These are phyloP conservation scores for Nemotelus nigrinus DNA, from an alignment of 2,888 invertebrate genomes.

Conservation along the genomic window DNA sequence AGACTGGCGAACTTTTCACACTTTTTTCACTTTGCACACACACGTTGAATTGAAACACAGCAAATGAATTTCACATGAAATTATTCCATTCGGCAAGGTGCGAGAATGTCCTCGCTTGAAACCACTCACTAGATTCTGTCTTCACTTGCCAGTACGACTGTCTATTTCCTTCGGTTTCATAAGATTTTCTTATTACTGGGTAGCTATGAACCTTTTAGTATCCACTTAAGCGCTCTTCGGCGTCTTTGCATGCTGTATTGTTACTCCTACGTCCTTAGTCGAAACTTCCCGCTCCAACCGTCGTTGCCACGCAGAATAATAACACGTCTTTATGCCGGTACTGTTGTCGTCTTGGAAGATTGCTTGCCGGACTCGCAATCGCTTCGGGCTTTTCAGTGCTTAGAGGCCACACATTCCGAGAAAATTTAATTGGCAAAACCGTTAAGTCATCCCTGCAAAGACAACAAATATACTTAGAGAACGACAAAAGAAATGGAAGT, in stretches of 20 bases:
- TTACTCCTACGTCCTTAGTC: slow-evolving; percentile 17
- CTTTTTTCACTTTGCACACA: slow-evolving; percentile 15
- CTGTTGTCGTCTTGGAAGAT: slow-evolving; percentile 16
- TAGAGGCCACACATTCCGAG: slow-evolving; percentile 30
- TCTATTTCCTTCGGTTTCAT: slow-evolving; percentile 5
- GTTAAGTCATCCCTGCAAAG: slow-evolving; percentile 45
- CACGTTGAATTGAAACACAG: background rate
- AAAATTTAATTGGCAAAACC: slow-evolving; percentile 43
- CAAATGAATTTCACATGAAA: background rate
- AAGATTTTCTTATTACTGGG: background rate
- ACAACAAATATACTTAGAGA: slow-evolving; percentile 38
- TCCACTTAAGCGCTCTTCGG: slow-evolving; percentile 35
- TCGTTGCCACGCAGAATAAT: slow-evolving; percentile 7
- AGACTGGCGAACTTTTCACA: slow-evolving; percentile 16
- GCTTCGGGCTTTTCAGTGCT: slow-evolving; percentile 12
- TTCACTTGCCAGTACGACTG: background rate
- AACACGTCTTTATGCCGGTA: slow-evolving; percentile 5
- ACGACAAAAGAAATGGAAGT: slow-evolving; percentile 10
- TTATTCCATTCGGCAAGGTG: background rate
- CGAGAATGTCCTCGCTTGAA: background rate
- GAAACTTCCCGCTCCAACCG: background rate
- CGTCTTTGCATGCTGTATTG: slow-evolving; percentile 27
- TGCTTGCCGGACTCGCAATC: slow-evolving; percentile 18
- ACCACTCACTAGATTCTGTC: slow-evolving; percentile 3
- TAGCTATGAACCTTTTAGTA: slow-evolving; percentile 39